phyloP scores from a whole-genome alignment of 2,797 vertebrate species.

The Lemur catta region DNA sequence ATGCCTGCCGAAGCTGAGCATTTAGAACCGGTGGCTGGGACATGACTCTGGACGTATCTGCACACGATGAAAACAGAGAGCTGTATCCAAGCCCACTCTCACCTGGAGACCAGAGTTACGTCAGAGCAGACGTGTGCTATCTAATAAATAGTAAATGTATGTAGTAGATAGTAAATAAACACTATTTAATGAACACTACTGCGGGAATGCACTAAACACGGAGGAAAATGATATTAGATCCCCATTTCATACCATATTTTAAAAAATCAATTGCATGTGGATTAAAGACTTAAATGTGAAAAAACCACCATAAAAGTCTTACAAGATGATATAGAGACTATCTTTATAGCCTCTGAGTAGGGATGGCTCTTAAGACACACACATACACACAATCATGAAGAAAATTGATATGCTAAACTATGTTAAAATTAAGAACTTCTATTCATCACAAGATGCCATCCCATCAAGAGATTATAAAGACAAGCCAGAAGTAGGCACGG shows the following conservation, averaged over 20 bases:
- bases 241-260: not conserved
- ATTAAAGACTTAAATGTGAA: not conserved
- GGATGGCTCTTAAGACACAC: not conserved
- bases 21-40: not conserved
- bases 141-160: not conserved
- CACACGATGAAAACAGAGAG: not conserved
- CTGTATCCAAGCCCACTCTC: no score
- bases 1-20: rapidly evolving
- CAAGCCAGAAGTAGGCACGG: not conserved
- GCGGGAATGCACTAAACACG: not conserved
- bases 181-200: not conserved
- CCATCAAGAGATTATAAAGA: not conserved
- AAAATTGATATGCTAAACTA: not conserved
- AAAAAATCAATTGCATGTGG: not conserved
- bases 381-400: not conserved
- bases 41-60: not conserved
- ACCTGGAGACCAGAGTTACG: not conserved
- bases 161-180: not conserved
- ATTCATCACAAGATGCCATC: not conserved
- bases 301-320: not conserved
- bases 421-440: not conserved
- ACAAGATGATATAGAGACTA: not conserved
- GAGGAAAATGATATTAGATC: not conserved
- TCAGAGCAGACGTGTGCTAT: not conserved
- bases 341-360: not conserved